These are phyloP conservation scores for Ochotona curzoniae DNA, from an alignment of 2,113 vertebrate species.

Conservation along the genomic window DNA sequence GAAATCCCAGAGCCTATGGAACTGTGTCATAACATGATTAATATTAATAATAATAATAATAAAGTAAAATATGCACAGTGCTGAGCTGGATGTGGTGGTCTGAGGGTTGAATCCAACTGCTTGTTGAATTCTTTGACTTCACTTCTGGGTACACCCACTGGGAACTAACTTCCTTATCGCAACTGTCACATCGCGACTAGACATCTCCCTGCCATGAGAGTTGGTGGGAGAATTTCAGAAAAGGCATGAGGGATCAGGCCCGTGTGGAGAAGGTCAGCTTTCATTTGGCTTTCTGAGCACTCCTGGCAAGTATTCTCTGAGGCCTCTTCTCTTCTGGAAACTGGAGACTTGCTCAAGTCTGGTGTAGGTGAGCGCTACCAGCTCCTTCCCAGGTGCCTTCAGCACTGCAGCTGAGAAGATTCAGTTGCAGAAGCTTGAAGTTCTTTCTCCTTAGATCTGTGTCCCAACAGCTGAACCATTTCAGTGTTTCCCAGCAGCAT, in stretches of 20 bases:
- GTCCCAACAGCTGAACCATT: neutral
- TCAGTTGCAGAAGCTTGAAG: neutral
- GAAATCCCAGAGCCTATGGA: too few relatives aligned
- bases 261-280: neutral
- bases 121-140: neutral
- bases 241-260: neutral
- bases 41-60: too few relatives aligned
- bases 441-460: neutral
- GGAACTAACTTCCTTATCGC: neutral
- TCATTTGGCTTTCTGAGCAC: neutral
- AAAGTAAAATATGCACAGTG: too few relatives aligned
- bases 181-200: neutral
- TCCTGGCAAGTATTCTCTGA: neutral
- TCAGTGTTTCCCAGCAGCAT: neutral
- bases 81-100: neutral
- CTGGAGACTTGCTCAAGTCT: neutral
- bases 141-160: too few relatives aligned
- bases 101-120: neutral
- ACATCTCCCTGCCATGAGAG: neutral
- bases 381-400: neutral
- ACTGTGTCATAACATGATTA: too few relatives aligned
- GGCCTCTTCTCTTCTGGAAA: neutral
- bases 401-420: neutral
- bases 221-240: accelerated
- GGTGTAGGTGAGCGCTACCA: neutral